Percentiles rank a stretch among this genome's conserved stretches.
These are phyloP conservation scores for Dendrolimus pini DNA, from an alignment of 2,888 invertebrate species.

Conservation along the genomic window DNA sequence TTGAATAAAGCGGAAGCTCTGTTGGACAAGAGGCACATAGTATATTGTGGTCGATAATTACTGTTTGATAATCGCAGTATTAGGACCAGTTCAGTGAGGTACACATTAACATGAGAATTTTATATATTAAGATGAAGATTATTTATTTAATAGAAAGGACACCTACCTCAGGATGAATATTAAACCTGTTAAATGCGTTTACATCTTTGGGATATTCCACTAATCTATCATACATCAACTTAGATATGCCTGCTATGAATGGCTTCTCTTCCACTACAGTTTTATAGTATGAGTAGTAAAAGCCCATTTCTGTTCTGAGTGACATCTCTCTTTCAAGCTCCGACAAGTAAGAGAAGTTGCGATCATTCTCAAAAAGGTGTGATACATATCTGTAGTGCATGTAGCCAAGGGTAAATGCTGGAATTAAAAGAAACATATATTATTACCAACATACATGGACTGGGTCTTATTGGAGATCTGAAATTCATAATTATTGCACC, in stretches of 20 bases:
- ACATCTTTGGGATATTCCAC: conserved; percentile 90
- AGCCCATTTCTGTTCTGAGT: conserved; percentile 91
- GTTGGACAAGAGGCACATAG: too few species aligned
- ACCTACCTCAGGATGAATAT: conserved; percentile 88
- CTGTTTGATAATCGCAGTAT: too few species aligned
- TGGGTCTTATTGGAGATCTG: too few species aligned
- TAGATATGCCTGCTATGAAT: conserved; percentile 78
- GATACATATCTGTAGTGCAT: conserved; percentile 82
- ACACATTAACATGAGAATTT: too few species aligned
- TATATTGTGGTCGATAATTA: too few species aligned
- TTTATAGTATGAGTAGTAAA: conserved; percentile 94
- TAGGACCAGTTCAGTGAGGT: too few species aligned
- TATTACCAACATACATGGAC: not conserved
- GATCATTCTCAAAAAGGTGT: conserved; percentile 87
- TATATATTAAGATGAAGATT: too few species aligned
- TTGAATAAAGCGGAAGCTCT: too few species aligned
- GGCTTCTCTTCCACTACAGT: conserved; percentile 82
- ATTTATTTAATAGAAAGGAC: too few species aligned
- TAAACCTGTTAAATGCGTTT: conserved; percentile 89
- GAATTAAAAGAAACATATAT: conserved; percentile 13
- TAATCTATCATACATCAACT: conserved; percentile 81
- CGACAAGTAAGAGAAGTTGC: conserved; percentile 89
- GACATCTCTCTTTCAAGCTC: conserved; percentile 91
- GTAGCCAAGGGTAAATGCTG: conserved; percentile 78
- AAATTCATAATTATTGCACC: too few species aligned